phyloP scores from a whole-genome alignment of 2,888 invertebrate genomes.

The Caenorhabditis parvicauda region DNA sequence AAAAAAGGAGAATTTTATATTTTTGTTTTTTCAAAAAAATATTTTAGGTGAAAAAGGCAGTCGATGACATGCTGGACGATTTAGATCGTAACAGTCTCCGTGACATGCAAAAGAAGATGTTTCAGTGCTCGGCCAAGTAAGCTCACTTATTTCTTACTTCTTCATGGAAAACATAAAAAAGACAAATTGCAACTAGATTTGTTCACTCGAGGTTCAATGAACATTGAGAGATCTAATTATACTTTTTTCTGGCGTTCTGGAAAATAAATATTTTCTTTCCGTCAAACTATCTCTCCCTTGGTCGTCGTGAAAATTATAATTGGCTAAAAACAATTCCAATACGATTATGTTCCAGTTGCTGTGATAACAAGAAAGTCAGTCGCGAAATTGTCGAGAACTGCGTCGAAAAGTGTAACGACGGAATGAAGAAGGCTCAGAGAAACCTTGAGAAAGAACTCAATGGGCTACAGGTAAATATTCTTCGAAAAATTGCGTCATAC shows the following conservation, averaged over 20 bases:
- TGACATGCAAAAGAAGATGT: slow-evolving; percentile 55
- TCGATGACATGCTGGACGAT: slow-evolving; percentile 52
- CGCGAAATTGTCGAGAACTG: slow-evolving; percentile 52
- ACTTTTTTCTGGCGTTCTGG: too few species aligned
- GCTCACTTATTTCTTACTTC: slow-evolving; percentile 1
- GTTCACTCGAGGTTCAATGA: too few species aligned
- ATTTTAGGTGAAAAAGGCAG: slow-evolving; percentile 53
- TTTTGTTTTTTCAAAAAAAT: not conserved
- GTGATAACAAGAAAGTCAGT: slow-evolving; percentile 41
- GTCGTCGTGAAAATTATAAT: too few species aligned
- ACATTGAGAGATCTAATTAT: too few species aligned
- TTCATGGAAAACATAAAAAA: too few species aligned
- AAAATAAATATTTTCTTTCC: too few species aligned
- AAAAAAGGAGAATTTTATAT: too few species aligned
- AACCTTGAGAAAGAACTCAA: slow-evolving; percentile 48
- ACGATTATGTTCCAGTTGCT: slow-evolving; percentile 36
- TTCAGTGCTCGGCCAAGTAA: slow-evolving; percentile 51
- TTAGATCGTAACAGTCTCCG: slow-evolving; percentile 48
- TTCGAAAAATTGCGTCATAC: not conserved
- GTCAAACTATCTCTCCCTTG: too few species aligned
- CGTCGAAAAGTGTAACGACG: slow-evolving; percentile 50
- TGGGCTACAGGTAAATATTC: slow-evolving; percentile 25
- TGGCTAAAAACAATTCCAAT: too few species aligned
- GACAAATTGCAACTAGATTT: too few species aligned
- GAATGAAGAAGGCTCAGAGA: slow-evolving; percentile 50